Percentiles rank a stretch among this genome's conserved stretches.
Evolutionary conservation across 2,888 invertebrate genomes (phyloP).

Genomic region (Ophion slaviceki): DNA sequence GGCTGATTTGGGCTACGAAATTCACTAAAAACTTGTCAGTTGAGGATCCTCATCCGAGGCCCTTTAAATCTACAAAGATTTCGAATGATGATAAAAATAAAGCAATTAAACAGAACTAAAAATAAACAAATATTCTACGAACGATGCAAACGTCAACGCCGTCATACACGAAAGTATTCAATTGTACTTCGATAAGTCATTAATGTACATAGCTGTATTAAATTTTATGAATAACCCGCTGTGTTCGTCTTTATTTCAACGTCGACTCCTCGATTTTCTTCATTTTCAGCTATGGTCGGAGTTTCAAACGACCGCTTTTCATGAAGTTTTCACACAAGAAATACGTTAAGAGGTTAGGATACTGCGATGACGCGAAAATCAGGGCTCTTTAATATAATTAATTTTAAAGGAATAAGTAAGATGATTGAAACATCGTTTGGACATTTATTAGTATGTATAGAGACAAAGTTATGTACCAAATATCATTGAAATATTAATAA

Average conservation of each 20-base stretch:
- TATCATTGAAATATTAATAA: too few relatives aligned
- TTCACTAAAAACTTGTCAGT: background rate
- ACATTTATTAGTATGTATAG: too few relatives aligned
- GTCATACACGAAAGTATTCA: constrained; percentile 61
- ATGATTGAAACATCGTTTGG: too few relatives aligned
- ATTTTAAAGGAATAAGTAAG: too few relatives aligned
- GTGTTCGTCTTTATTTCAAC: constrained; percentile 10
- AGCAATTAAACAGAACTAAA: background rate
- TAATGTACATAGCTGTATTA: constrained; percentile 67
- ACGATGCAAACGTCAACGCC: constrained; percentile 11
- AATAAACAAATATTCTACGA: background rate
- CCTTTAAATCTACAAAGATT: background rate
- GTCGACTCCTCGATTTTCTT: background rate
- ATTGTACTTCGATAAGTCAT: constrained; percentile 61
- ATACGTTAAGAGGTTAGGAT: too few relatives aligned
- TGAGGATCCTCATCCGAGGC: background rate
- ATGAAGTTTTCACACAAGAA: too few relatives aligned
- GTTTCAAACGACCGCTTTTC: background rate
- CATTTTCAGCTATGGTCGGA: background rate
- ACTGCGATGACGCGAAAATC: too few relatives aligned
- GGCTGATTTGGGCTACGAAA: background rate
- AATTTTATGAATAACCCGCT: constrained; percentile 57
- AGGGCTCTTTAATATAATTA: too few relatives aligned
- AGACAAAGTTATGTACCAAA: too few relatives aligned
- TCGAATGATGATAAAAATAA: background rate